A percentile compares a stretch with the other conserved stretches of the same genome.
Evolutionary conservation across 2,113 vertebrate genomes (phyloP).

Genomic region (Entomyzon cyanotis): DNA sequence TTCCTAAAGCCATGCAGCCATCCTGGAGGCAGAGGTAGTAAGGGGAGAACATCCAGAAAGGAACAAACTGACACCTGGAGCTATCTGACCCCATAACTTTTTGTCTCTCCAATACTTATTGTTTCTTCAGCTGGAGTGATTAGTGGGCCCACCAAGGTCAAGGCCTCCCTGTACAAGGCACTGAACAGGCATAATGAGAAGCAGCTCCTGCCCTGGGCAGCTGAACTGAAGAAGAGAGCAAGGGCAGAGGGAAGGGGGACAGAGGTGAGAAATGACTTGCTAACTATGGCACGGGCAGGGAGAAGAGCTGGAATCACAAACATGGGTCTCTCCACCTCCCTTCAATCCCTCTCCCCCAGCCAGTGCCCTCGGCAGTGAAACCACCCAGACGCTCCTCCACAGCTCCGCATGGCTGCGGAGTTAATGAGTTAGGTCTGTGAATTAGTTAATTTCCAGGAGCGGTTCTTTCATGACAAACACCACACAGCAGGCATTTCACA

Average conservation of each 20-base stretch:
- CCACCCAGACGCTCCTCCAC: background rate
- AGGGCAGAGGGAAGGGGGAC: background rate
- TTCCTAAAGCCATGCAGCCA: fast-evolving
- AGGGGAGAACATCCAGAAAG: background rate
- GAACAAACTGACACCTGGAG: background rate
- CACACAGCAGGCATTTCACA: slow-evolving; percentile 45
- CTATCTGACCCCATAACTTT: background rate
- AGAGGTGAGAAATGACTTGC: background rate
- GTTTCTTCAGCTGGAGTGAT: background rate
- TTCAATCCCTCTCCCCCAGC: background rate
- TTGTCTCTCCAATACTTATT: background rate
- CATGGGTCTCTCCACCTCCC: background rate
- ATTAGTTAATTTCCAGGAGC: slow-evolving; percentile 59
- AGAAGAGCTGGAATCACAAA: background rate
- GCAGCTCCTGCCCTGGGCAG: background rate
- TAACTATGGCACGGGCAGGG: background rate
- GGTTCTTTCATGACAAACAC: background rate
- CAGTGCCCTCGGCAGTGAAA: background rate
- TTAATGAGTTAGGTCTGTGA: slow-evolving; percentile 43
- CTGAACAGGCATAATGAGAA: background rate
- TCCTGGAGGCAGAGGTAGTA: background rate
- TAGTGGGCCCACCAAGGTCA: background rate
- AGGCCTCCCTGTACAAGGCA: background rate
- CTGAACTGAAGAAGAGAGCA: background rate
- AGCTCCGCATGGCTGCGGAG: background rate